Conservation (phyloP, 2,888 invertebrate species). For the Euproctis similis region DNA sequence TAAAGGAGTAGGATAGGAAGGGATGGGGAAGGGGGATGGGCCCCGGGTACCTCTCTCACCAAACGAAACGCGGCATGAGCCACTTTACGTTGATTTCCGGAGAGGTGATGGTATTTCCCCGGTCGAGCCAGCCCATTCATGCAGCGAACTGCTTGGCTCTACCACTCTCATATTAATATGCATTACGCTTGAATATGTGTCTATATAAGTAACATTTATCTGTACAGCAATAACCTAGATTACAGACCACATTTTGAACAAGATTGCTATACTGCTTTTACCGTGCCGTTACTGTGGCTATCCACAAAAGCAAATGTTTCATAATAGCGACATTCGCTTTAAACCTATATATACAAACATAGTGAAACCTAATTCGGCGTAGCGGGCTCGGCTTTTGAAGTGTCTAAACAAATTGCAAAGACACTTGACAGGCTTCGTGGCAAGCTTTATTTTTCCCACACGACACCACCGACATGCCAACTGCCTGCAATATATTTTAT, state of each 20-base stretch:
- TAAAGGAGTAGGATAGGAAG: no score
- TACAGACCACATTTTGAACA: neutral
- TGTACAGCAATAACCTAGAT: neutral
- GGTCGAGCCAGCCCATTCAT: no score
- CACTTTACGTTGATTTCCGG: no score
- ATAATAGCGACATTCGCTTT: slow-evolving; percentile 1
- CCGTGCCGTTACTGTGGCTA: neutral
- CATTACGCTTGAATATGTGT: no score
- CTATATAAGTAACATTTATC: no score
- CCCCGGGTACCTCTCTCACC: no score
- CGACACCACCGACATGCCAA: slow-evolving; percentile 40
- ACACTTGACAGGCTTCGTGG: slow-evolving; percentile 56
- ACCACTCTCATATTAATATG: no score
- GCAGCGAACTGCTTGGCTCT: no score
- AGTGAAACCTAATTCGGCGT: slow-evolving; percentile 28
- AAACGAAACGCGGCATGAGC: no score
- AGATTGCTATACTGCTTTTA: neutral
- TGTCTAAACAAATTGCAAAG: slow-evolving; percentile 55
- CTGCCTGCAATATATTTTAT: slow-evolving; percentile 44
- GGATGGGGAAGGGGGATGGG: no score
- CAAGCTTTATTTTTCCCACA: slow-evolving; percentile 52
- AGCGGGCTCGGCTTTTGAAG: slow-evolving; percentile 45
- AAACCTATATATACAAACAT: no score
- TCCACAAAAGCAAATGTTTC: neutral
- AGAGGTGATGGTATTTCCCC: no score